These are phyloP conservation scores for Crematogaster levior DNA, from an alignment of 2,888 invertebrate genomes.

Conservation along the genomic window DNA sequence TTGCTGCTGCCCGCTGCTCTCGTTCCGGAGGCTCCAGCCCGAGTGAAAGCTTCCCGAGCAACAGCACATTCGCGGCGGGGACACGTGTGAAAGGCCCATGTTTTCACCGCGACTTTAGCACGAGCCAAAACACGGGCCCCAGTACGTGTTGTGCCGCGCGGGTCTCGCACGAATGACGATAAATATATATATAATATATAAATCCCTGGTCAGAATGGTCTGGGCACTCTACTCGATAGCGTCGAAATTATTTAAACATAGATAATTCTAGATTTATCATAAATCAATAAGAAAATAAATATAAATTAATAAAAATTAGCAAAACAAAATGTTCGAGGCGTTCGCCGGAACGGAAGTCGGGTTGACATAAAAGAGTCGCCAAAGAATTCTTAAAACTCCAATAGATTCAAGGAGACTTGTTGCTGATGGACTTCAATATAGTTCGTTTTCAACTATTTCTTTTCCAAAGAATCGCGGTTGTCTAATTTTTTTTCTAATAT, in stretches of 20 bases:
- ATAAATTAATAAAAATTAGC: neutral
- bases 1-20: neutral
- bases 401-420: neutral
- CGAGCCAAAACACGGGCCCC: neutral
- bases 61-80: neutral
- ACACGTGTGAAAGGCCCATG: neutral
- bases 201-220: conserved; percentile 5
- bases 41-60: conserved; percentile 25
- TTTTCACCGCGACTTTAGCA: neutral
- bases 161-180: conserved; percentile 17
- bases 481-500: neutral
- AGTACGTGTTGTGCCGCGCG: conserved; percentile 25
- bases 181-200: neutral
- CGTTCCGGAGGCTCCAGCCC: neutral
- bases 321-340: neutral
- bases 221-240: neutral
- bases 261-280: neutral
- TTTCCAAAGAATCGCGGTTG: neutral
- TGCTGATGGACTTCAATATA: neutral
- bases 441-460: neutral
- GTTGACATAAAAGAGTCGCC: neutral
- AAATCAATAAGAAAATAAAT: neutral
- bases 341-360: neutral
- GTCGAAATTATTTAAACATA: neutral
- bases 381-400: neutral